Evolutionary conservation across 2,888 invertebrate genomes (phyloP), one percentile per base, ranked within the genome.

Genomic region (Cistogaster globosa): DNA sequence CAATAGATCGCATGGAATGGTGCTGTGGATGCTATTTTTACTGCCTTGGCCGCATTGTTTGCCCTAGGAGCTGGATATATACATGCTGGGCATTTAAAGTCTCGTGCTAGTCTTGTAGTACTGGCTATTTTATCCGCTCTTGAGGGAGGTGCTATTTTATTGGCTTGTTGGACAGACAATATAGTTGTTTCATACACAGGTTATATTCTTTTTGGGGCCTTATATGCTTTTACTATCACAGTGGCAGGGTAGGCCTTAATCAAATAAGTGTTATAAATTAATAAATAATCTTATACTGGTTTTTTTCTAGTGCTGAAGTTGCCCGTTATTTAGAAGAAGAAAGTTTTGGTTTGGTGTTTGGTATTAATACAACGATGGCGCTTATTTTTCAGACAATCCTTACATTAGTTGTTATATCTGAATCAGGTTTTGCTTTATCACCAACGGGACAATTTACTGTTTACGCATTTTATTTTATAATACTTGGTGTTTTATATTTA

Each of bases 341-440:
- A 71, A 97, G 97, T 92, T 98, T 97, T 91, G 98, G 97, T 0
- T 93, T 98, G 5, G 96, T 98, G 87, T 98, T 98, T 92, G 98
- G 98, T 6, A 94, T 98, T 87, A 98, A 98, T 92, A 97, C 97
- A 0, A 95, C 98, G 78, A 86, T 97, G 0, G 97, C 97, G 5
- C 94, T 98, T 5, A 90, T 94, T 0, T 91, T 97, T 0, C 98
- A 98, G 92, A 95, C 97, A 0, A 90, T 97, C 45, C 92, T 98
- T 51, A 98, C 97, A 16, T 69, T 92, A 14, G 87, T 89, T 9
- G 90, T 92, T 1, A 88, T 92, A 51, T 89, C 92, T 0, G 90
- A 91, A 38, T 77, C 84, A 7, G 92, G 91, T 18, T 89, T 92
- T 55, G 88, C 88, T 6, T 88, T 92, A 7, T 85, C 87, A 14